Conservation (phyloP, 2,888 invertebrate species). For the Drosophila falleni region DNA sequence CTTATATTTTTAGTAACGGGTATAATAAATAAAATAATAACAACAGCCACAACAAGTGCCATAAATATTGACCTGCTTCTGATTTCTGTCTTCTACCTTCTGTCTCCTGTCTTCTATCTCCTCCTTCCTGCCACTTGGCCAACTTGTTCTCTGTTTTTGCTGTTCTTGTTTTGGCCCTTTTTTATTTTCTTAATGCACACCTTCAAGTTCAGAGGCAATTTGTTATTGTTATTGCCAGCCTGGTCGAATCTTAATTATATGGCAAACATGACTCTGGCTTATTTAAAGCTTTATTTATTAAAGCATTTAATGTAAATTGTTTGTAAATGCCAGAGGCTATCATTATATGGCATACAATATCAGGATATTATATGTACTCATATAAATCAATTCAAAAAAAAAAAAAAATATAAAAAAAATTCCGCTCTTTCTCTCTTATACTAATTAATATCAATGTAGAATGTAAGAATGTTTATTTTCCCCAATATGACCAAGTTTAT, state of each 20-base stretch:
- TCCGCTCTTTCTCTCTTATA: slow-evolving; percentile 2
- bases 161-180: slow-evolving; percentile 16
- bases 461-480: slow-evolving; percentile 32
- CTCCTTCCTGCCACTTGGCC: slow-evolving; percentile 5
- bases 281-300: slow-evolving; percentile 78
- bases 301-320: slow-evolving; percentile 81
- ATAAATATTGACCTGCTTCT: slow-evolving; percentile 63
- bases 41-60: slow-evolving; percentile 58
- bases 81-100: not conserved
- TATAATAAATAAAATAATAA: slow-evolving; percentile 1
- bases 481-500: slow-evolving; percentile 26
- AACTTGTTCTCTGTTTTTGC: slow-evolving; percentile 23
- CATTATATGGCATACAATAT: slow-evolving; percentile 66
- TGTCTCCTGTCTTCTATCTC: slow-evolving; percentile 7
- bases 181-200: slow-evolving; percentile 59
- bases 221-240: slow-evolving; percentile 67
- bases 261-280: slow-evolving; percentile 60
- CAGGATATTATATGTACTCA: slow-evolving; percentile 44
- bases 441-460: slow-evolving; percentile 73
- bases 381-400: slow-evolving; percentile 62
- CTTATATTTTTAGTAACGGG: no score
- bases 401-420: not conserved
- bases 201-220: slow-evolving; percentile 62
- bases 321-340: slow-evolving; percentile 74
- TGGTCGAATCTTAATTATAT: slow-evolving; percentile 64